A percentile compares a stretch with the other conserved stretches of the same genome.
phyloP scores from a whole-genome alignment of 2,888 invertebrate genomes.

The Cryptocheilus praepositus region DNA sequence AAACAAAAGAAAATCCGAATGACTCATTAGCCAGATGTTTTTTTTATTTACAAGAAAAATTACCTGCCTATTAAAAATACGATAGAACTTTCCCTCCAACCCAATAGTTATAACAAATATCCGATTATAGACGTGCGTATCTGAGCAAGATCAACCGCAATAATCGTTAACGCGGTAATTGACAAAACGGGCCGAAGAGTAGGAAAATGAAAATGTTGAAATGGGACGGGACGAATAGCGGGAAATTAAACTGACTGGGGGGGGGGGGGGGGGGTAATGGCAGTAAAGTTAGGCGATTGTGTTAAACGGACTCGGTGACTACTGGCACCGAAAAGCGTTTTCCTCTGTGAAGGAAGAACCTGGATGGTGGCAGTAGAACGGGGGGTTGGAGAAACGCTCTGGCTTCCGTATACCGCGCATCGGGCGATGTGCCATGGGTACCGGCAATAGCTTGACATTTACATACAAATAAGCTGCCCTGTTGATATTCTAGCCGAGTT shows the following conservation, averaged over 20 bases:
- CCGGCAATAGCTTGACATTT: conserved; percentile 55
- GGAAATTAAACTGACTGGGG: neutral
- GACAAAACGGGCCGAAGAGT: conserved; percentile 27
- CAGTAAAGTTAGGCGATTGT: conserved; percentile 53
- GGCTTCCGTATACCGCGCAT: conserved; percentile 27
- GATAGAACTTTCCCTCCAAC: too few relatives aligned
- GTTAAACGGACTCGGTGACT: conserved; percentile 49
- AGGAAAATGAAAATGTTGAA: too few relatives aligned
- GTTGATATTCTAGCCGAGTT: conserved; percentile 59
- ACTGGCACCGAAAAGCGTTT: conserved; percentile 35
- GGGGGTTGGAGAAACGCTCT: neutral
- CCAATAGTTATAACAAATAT: conserved; percentile 23
- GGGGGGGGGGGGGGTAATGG: conserved; percentile 34
- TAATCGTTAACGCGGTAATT: conserved; percentile 53
- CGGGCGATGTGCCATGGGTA: conserved; percentile 24
- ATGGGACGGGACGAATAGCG: neutral
- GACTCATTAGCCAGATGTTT: too few relatives aligned
- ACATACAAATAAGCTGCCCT: conserved; percentile 64
- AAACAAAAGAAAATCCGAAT: too few relatives aligned
- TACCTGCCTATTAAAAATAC: too few relatives aligned
- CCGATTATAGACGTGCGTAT: conserved; percentile 41
- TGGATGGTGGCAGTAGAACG: neutral
- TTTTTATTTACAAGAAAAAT: too few relatives aligned
- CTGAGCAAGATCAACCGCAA: conserved; percentile 38
- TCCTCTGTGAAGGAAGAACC: conserved; percentile 15